Evolutionary conservation across 1,140 invertebrate species (phyloP), one percentile per base, ranked within the genome.

Genomic region (Listronotus oregonensis): DNA sequence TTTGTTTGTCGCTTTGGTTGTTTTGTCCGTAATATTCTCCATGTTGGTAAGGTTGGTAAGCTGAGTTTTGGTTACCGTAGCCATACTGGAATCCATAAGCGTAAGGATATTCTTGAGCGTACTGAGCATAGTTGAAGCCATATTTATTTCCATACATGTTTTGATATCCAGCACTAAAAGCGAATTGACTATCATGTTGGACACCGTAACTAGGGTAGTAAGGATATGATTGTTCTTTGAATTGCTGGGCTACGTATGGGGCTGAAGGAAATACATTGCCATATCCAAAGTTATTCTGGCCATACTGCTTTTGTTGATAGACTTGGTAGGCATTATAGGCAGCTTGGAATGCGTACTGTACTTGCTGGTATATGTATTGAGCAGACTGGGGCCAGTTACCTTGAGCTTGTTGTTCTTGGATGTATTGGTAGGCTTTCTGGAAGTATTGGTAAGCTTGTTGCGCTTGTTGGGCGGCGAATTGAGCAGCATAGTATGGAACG

Each of bases 351-450:
- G 50, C 50, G 3, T 11, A 6, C 15, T 37, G 27, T n/a, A 52
- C 15, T 32, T 32, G 50, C 15, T 52, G 50, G 14, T 27, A 18
- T 12, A 52, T 5, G 6, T 52, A 6, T 46, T 46, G 14, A 46
- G 17, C 17, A 14, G n/a, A 17, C 15, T 34, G 50, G n/a, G 50
- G 27, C 18, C 18, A 52, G 50, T 32, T 52, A 37, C 27, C 31
- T 32, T 27, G 12, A 27, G 18, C 17, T 50, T 18, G 17, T 50
- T 50, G 31, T 14, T 52, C 10, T 32, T 52, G 27, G 27, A 52
- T 32, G 50, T 52, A 52, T 52, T 52, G 50, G 50, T 52, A 52
- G 2, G 31, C 50, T n/a, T 39, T 52, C 34, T 52, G 50, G 50
- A 52, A 52, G 50, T 52, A 52, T 3, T 52, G 27, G 12, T 37